phyloP scores from a whole-genome alignment of 2,113 vertebrate genomes.

The Melanotaenia duboulayi region DNA sequence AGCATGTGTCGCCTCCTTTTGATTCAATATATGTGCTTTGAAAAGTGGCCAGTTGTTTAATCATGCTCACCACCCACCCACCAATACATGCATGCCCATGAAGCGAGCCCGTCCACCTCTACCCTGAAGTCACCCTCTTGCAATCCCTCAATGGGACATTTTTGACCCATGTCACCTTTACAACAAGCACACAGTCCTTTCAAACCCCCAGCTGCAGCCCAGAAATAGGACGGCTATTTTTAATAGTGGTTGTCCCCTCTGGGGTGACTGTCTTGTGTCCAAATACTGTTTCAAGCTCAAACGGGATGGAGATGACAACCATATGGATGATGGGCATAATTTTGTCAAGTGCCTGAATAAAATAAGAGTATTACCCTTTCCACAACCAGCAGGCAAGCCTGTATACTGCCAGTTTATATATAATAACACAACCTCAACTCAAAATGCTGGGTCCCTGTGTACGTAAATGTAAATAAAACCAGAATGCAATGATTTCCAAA shows the following conservation, averaged over 20 bases:
- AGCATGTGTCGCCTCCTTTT: slow-evolving; percentile 73
- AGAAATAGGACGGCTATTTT: slow-evolving; percentile 77
- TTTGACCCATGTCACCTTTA: slow-evolving; percentile 79
- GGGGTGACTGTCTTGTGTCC: slow-evolving; percentile 58
- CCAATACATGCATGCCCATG: slow-evolving; percentile 5
- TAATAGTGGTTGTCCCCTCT: slow-evolving; percentile 61
- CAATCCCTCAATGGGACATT: slow-evolving; percentile 64
- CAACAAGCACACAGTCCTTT: slow-evolving; percentile 61
- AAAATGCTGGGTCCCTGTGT: no score
- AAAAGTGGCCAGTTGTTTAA: slow-evolving; percentile 77
- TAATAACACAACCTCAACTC: no score
- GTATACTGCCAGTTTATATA: neutral
- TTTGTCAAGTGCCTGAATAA: slow-evolving; percentile 48
- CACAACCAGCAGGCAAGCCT: neutral
- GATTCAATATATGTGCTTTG: slow-evolving; percentile 74
- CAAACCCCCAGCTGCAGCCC: slow-evolving; percentile 75
- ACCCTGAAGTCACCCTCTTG: slow-evolving; percentile 29
- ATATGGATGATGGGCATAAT: slow-evolving; percentile 43
- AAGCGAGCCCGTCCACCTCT: slow-evolving; percentile 48
- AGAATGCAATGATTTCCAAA: no score
- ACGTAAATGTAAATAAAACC: no score
- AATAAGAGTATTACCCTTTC: slow-evolving; percentile 41
- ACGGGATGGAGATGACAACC: slow-evolving; percentile 59
- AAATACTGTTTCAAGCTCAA: slow-evolving; percentile 62
- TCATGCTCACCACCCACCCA: slow-evolving; percentile 26